Base-by-base conservation (phyloP, 2,113 vertebrate species). In the Oreochromis niloticus region DNA sequence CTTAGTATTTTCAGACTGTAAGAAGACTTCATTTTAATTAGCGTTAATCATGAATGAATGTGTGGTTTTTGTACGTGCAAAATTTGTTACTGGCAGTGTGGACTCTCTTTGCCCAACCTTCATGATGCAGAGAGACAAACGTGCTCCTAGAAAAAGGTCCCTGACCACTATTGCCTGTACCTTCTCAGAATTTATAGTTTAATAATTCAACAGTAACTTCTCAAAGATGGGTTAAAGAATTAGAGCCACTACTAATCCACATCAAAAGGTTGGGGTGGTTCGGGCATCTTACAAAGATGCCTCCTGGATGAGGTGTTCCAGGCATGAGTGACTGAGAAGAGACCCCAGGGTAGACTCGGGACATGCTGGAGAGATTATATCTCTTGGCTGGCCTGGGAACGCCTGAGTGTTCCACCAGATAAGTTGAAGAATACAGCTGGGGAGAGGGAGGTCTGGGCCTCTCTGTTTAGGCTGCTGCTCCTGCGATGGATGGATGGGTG, bases 121-220 rank as follows among this genome's bases (percentile, higher is more conserved):
- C 36, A 17, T 30, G 63, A 57, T 50, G 7, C 9, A 91, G 84
- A 55, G 85, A 87, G 10, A 10, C 32, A 36, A 82, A 39, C 73
- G 46, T 85, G 48, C 68, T 90, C 10, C 82, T 17, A 11, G 27
- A 56, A 22, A 27, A 56, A 56, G 0, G 17, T 57, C 50, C 22
- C 50, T 46, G 48, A 78, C 30, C 66, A 80, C 13, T 80, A 6
- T 4, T n/a, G 4, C 27, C 1, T 61, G 57, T 82, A 11, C 3
- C 82, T 88, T n/a, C 61, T 32, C 32, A 88, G n/a, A 36, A 91
- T 89, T 52, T 39, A 80, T 4, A 85, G 48, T 61, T 93, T 90
- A 3, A 90, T 85, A 43, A 87, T 87, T 30, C 1, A 63, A 63
- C 30, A 63, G 59, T 36, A 36, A 36, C 32, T 63, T 63, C 9